Base-by-base conservation (phyloP, 2,797 vertebrate genomes). In the Limosa lapponica region DNA sequence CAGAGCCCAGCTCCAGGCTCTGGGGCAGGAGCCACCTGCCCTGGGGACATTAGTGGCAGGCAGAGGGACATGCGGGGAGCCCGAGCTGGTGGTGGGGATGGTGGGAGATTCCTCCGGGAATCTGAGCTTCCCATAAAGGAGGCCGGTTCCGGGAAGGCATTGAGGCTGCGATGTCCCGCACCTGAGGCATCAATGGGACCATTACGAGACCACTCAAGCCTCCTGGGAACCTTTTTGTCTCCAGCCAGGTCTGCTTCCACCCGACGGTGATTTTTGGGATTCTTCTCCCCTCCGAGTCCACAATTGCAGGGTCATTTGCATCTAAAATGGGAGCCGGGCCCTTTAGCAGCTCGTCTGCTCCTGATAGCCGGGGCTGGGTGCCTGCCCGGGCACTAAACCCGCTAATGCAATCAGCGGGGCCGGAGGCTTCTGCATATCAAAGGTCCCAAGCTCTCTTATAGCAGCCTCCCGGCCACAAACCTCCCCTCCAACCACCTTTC, bases 291-390 rank as follows among this genome's bases (percentile, higher is more conserved):
- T 86, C 73, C 62, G 18, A 96, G 75, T 95, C 91, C 95, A 95
- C 96, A 97, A 95, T 86, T 95, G 92, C 80, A 59, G 82, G 85
- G 66, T 88, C 36, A 95, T 96, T 96, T 95, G 93, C 94, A 97
- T 93, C 66, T 95, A 91, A 95, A 96, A 96, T 88, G 55, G 58
- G 70, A 93, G 55, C 34, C 36, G 77, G 65, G 85, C 62, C 28
- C 36, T 91, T 96, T 86, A 93, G 87, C 87, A 59, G 87, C 82
- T 95, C 59, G 55, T 97, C 88, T 78, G 54, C 86, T 75, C 58
- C 89, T 81, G 96, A 96, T 95, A 95, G 73, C 41, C 6, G 57
- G 46, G 59, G 74, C 93, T 46, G 59, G 73, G 57, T 90, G 86
- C 83, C 67, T 90, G 70, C 78, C 82, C 9, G 4, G 71, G 91